Base-by-base conservation (phyloP, 2,113 vertebrate species). In the Rhabdomys dilectus region DNA sequence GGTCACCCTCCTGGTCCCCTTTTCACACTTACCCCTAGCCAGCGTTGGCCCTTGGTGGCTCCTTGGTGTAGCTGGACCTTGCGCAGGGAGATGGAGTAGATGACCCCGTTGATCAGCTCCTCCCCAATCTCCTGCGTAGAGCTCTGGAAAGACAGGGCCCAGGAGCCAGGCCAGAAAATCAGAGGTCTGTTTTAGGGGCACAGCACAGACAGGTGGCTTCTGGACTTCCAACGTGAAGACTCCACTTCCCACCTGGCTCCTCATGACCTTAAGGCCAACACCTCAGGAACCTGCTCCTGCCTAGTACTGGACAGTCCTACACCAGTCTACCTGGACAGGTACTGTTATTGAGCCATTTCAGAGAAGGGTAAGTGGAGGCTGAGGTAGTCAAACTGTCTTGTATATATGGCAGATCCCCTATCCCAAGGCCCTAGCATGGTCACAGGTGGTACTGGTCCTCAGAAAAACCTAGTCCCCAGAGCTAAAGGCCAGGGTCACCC, bases 51-150 rank as follows among this genome's bases (percentile, higher is more conserved):
- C 98, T 99, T 99, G 98, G 98, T 99, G 98, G 99, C 98, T 0
- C 99, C 99, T 94, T 99, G 99, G 96, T 99, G 99, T 56, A 99
- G 98, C 98, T 99, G 99, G 96, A 99, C 99, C 97, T 99, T 99
- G 72, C 99, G 99, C 92, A 99, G 99, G 1, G 99, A 99, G 98
- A 99, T 99, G 98, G 99, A 99, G 98, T 99, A 99, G 98, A 99
- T 98, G 75, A 99, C 99, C 0, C 99, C 99, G 76, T 99, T 99
- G 98, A 99, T 99, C 94, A 99, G 99, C 98, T 99, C 99, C 98
- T 99, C 99, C 26, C 99, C 99, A 0, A 99, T 99, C 99, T 99
- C 99, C 99, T 99, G 99, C 70, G 99, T 99, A 97, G 99, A 99
- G 99, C 99, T 99, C 99, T 99, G 98, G 0, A 68, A 87, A 58